Base-by-base conservation (phyloP, 2,113 vertebrate genomes). In the Petromus typicus region DNA sequence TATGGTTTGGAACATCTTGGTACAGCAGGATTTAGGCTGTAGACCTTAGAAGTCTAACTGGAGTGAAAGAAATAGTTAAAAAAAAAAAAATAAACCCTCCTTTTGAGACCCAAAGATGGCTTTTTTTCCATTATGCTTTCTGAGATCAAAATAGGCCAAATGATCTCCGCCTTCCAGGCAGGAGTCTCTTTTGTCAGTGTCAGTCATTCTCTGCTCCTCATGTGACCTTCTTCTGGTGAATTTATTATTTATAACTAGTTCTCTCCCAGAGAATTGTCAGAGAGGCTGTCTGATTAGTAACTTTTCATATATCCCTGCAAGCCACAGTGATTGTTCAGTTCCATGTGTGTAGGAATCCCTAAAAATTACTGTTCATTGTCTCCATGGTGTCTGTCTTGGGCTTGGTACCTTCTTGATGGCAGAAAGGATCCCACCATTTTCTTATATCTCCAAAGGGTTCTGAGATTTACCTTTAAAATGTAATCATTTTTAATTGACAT, bases 1-100 rank as follows among this genome's bases (percentile, higher is more conserved):
- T 84, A 64, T 94, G 76, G 76, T 90, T 93, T 95, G 82, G 87
- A 96, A 90, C 51, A 76, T 80, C 75, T 80, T 73, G 48, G 93
- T 54, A 94, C 88, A 86, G 71, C 30, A 95, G 57, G 86, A 95
- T 81, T 90, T 93, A 94, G 13, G 85, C 23, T 63, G 59, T 71
- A 51, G 48, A 51, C n/a, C n/a, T n/a, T n/a, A n/a, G 48, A 51
- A 51, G 48, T 93, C 95, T 82, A 93, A 51, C 48, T 7, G 80
- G 45, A 88, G 34, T 69, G 66, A 64, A 90, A 71, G 45, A 95
- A 93, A 43, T 66, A 89, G 57, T 80, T 25, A 79, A 80, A 84
- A 89, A 66, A 32, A 79, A 63, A 63, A 45, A 48, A 69, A 88
- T 57, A 64, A n/a, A n/a, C n/a, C n/a, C 22, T 78, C 30, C 7